phyloP scores from a whole-genome alignment of 2,888 invertebrate species.

The Cylindroiulus punctatus region DNA sequence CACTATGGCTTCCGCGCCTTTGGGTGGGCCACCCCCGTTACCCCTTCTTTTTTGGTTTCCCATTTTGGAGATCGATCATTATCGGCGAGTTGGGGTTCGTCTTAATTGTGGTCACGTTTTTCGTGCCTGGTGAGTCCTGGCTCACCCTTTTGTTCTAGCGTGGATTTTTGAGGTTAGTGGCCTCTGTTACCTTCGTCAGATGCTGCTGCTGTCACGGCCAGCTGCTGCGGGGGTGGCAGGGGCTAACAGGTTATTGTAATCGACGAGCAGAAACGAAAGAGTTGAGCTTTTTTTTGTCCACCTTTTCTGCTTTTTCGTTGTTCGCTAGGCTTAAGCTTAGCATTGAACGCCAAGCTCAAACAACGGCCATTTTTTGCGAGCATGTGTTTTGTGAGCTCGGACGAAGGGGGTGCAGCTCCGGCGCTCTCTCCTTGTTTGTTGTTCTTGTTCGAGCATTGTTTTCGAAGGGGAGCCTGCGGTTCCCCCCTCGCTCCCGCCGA shows the following conservation, averaged over 20 bases:
- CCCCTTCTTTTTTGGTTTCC: too few relatives aligned
- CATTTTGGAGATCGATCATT: neutral
- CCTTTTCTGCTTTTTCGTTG: constrained; percentile 12
- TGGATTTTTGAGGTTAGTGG: constrained; percentile 5
- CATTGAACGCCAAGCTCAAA: neutral
- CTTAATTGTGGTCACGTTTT: neutral
- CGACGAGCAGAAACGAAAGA: constrained; percentile 21
- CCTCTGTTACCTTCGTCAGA: constrained; percentile 8
- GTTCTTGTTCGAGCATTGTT: constrained; percentile 42
- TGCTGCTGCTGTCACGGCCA: neutral
- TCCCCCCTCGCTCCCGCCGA: constrained; percentile 27
- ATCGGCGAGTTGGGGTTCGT: neutral
- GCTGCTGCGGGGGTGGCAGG: constrained; percentile 9
- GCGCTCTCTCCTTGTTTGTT: constrained; percentile 1
- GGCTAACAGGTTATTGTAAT: constrained; percentile 27
- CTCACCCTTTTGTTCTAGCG: neutral
- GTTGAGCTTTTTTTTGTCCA: neutral
- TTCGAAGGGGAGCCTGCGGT: constrained; percentile 23
- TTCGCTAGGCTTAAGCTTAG: neutral
- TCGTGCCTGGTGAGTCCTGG: neutral
- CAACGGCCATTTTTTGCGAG: neutral
- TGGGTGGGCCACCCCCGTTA: too few relatives aligned
- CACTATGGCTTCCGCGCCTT: too few relatives aligned
- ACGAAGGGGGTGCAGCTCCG: constrained; percentile 24
- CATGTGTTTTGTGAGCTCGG: constrained; percentile 24